phyloP scores from a whole-genome alignment of 2,888 invertebrate genomes.

The Pachliopta kotzebuea region DNA sequence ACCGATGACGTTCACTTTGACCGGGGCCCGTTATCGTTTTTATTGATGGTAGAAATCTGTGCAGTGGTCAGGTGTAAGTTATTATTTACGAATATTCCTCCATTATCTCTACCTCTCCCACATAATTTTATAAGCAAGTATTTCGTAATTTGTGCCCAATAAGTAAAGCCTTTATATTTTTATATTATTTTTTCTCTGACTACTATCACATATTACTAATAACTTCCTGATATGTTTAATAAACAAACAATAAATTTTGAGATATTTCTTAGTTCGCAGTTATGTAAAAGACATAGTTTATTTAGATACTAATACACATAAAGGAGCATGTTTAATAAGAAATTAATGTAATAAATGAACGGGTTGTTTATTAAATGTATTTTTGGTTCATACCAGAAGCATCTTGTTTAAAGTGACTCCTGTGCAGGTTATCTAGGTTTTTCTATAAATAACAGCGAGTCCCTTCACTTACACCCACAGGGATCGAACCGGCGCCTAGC shows the following conservation, averaged over 20 bases:
- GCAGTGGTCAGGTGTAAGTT: slow-evolving; percentile 1
- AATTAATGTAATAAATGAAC: not conserved
- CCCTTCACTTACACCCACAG: slow-evolving; percentile 59
- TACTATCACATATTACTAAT: too few relatives aligned
- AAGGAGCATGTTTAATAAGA: too few relatives aligned
- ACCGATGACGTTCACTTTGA: slow-evolving; percentile 37
- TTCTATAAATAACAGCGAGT: slow-evolving; percentile 44
- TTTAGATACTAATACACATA: too few relatives aligned
- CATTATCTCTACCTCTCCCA: slow-evolving; percentile 13
- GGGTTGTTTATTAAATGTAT: not conserved
- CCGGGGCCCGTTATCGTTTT: slow-evolving; percentile 26
- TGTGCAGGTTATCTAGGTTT: slow-evolving; percentile 45
- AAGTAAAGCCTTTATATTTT: not conserved
- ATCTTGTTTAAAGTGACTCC: slow-evolving; percentile 1
- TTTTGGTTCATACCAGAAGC: not conserved
- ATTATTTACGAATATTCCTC: slow-evolving; percentile 1
- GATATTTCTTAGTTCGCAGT: too few relatives aligned
- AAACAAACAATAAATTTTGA: too few relatives aligned
- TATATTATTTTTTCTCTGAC: not conserved
- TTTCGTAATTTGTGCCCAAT: not conserved
- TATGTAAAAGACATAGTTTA: too few relatives aligned
- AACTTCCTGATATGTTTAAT: too few relatives aligned
- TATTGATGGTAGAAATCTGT: slow-evolving; percentile 19
- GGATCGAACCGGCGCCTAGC: slow-evolving; percentile 46
- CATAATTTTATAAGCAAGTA: not conserved